These are phyloP conservation scores for Diarsia brunnea DNA, from an alignment of 2,888 invertebrate species.

Conservation along the genomic window DNA sequence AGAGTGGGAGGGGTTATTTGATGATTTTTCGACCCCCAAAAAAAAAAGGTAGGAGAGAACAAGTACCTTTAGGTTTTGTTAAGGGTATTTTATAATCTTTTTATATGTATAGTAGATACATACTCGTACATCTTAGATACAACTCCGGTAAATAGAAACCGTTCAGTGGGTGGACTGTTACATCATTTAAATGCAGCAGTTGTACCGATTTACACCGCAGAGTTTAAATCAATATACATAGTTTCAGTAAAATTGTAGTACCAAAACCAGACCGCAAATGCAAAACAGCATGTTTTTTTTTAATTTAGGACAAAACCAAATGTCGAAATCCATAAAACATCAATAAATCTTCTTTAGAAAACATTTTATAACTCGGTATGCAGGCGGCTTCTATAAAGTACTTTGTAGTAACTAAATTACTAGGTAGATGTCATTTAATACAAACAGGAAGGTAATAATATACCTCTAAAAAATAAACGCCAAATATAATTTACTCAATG, in stretches of 20 bases:
- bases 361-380: neutral
- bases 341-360: neutral
- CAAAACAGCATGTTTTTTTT: neutral
- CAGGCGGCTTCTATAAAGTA: neutral
- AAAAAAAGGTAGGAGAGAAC: too few species aligned
- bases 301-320: neutral
- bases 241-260: constrained; percentile 5
- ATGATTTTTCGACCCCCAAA: too few species aligned
- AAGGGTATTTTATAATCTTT: too few species aligned
- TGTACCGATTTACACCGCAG: neutral
- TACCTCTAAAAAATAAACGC: neutral
- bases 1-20: too few species aligned
- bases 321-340: neutral
- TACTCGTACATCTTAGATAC: too few species aligned
- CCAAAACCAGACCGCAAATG: neutral
- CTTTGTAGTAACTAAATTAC: neutral
- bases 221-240: constrained; percentile 9
- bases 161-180: neutral
- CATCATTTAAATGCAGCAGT: neutral
- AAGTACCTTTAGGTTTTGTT: too few species aligned
- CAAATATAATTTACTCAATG: neutral
- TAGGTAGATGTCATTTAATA: neutral
- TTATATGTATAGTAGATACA: too few species aligned
- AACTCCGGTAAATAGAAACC: too few species aligned
- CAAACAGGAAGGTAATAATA: neutral